Conservation (phyloP, 2,888 invertebrate species). For the Drosophila melanosoma region DNA sequence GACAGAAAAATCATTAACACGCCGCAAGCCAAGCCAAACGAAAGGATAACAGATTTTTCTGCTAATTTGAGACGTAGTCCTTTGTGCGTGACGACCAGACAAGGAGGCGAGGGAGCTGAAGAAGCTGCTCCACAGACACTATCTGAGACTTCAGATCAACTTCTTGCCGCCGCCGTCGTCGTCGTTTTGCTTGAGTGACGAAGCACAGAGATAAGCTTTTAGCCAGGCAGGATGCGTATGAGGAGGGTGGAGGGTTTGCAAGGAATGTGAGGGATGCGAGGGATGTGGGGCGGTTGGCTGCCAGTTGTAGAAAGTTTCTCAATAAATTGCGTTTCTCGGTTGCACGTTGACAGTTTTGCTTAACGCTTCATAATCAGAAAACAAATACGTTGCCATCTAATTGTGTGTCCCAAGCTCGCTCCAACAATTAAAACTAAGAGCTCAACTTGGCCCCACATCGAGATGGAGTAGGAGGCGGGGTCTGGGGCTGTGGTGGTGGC, state of each 20-base stretch:
- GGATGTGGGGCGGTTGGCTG: constrained; percentile 17
- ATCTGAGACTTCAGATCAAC: constrained; percentile 71
- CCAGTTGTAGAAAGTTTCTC: constrained; percentile 74
- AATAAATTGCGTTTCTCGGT: constrained; percentile 81
- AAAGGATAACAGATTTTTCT: constrained; percentile 83
- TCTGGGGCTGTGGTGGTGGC: background rate
- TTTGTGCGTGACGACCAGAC: constrained; percentile 82
- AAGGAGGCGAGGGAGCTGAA: constrained; percentile 11
- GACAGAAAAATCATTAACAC: constrained; percentile 83
- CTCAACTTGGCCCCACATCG: constrained; percentile 46
- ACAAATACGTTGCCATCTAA: constrained; percentile 83
- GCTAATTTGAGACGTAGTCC: constrained; percentile 82
- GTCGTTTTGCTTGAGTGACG: constrained; percentile 78
- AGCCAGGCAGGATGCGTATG: constrained; percentile 46
- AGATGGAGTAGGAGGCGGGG: background rate
- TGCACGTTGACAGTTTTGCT: constrained; percentile 84
- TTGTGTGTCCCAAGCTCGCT: constrained; percentile 65
- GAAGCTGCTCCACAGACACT: constrained; percentile 49
- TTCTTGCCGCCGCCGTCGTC: constrained; percentile 63
- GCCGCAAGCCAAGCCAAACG: constrained; percentile 82
- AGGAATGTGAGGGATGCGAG: background rate
- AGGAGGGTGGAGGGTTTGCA: background rate
- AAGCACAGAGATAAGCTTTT: constrained; percentile 78
- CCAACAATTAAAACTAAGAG: constrained; percentile 70
- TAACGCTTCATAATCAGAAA: constrained; percentile 85